A percentile compares a stretch with the other conserved stretches of the same genome.
These are phyloP conservation scores for Callyntrura guangdongensis DNA, from an alignment of 2,888 invertebrate species.

Conservation along the genomic window DNA sequence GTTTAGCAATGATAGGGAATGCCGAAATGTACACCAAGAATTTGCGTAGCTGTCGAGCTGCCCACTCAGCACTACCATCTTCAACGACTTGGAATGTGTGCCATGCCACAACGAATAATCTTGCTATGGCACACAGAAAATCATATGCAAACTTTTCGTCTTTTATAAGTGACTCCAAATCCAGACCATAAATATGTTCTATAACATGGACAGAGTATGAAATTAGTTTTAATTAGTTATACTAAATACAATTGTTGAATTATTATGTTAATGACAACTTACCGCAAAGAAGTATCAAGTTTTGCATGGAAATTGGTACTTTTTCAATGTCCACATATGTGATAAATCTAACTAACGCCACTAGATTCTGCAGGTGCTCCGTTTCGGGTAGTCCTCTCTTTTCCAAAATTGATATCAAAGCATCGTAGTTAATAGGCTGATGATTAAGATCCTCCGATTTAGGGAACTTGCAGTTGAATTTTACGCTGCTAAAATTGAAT, in stretches of 20 bases:
- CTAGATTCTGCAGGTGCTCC: not conserved
- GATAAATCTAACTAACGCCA: not conserved
- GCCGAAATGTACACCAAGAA: not conserved
- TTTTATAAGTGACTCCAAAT: not conserved
- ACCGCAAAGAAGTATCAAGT: slow-evolving; percentile 20
- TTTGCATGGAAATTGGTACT: not conserved
- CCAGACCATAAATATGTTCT: not conserved
- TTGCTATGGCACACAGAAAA: slow-evolving; percentile 3
- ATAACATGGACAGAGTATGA: not conserved
- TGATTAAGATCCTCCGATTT: not conserved
- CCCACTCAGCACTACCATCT: not conserved
- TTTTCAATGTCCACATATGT: not conserved
- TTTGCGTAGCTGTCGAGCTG: not conserved
- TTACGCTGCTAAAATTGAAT: not conserved
- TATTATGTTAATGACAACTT: no score
- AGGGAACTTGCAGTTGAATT: not conserved
- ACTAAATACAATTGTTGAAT: no score
- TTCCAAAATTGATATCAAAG: not conserved
- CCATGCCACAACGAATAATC: slow-evolving; percentile 18
- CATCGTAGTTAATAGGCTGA: not conserved
- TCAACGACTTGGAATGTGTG: not conserved
- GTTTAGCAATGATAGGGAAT: not conserved
- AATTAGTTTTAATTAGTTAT: not conserved
- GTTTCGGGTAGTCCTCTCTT: not conserved
- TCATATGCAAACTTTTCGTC: slow-evolving; percentile 8